Evolutionary conservation across 2,113 vertebrate species (phyloP).

Genomic region (Neopipo cinnamomea): DNA sequence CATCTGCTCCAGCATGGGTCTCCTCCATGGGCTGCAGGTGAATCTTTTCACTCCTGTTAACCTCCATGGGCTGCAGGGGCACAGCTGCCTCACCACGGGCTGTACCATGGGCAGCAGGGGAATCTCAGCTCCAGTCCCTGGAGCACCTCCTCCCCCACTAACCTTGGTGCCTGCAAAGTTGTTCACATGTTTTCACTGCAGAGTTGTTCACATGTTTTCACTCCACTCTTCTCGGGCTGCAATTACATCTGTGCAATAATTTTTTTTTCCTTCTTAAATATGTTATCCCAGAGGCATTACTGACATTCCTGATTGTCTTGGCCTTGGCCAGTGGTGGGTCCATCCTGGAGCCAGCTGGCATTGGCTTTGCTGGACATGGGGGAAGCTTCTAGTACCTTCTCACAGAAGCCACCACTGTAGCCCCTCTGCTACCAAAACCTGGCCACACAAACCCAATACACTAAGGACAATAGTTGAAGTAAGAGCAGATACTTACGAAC

Average conservation of each 20-base stretch:
- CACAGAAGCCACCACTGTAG: background rate
- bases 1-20: no score
- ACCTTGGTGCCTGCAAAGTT: background rate
- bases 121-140: background rate
- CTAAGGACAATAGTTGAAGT: background rate
- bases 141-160: background rate
- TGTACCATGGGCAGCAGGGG: background rate
- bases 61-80: no score
- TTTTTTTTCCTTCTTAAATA: background rate
- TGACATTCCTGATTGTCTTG: background rate
- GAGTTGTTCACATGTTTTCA: background rate
- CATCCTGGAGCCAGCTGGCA: background rate
- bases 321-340: background rate
- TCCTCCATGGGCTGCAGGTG: no score
- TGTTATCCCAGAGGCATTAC: background rate
- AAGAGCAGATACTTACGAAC: background rate
- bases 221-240: background rate
- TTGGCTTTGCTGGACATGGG: background rate
- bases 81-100: no score
- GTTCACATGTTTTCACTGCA: background rate
- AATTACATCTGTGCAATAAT: background rate
- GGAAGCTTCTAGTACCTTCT: background rate
- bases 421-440: background rate
- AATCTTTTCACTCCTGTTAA: no score
- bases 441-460: background rate